Conservation (phyloP, 2,113 vertebrate species). For the Eretmochelys imbricata region DNA sequence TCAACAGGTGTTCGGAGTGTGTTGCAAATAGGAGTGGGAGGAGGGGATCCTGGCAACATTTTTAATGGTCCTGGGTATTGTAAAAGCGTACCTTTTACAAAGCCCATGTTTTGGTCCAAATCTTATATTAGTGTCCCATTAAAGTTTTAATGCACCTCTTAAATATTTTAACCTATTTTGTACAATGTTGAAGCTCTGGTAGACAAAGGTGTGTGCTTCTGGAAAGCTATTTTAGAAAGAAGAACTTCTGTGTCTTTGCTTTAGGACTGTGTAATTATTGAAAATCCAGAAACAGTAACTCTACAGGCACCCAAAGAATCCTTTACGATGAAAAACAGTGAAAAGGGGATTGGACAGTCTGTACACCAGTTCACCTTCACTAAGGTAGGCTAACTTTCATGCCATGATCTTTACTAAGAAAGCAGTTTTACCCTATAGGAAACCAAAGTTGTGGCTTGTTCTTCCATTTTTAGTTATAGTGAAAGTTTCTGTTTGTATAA, state of each 20-base stretch:
- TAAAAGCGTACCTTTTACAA: background rate
- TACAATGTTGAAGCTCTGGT: background rate
- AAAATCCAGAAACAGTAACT: conserved; percentile 80
- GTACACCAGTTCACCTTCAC: conserved; percentile 88
- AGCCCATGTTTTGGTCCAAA: background rate
- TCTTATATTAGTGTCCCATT: background rate
- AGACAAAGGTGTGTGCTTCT: background rate
- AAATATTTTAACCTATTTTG: background rate
- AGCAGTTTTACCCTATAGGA: background rate
- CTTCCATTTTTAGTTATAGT: background rate
- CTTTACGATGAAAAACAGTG: conserved; percentile 85
- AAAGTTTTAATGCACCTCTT: fast-evolving
- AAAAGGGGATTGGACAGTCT: conserved; percentile 84
- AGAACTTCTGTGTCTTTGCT: background rate
- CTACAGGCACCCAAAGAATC: conserved; percentile 89
- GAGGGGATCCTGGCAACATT: background rate
- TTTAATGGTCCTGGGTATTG: background rate
- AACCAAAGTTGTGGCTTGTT: background rate
- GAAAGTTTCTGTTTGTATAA: background rate
- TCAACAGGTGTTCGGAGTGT: background rate
- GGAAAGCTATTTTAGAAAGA: background rate
- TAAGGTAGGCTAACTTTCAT: conserved; percentile 70
- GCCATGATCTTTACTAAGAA: background rate
- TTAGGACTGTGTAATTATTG: conserved; percentile 86
- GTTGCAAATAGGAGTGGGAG: background rate